Conservation (phyloP, 1,140 invertebrate genomes). For the Tetramorium simillimum region DNA sequence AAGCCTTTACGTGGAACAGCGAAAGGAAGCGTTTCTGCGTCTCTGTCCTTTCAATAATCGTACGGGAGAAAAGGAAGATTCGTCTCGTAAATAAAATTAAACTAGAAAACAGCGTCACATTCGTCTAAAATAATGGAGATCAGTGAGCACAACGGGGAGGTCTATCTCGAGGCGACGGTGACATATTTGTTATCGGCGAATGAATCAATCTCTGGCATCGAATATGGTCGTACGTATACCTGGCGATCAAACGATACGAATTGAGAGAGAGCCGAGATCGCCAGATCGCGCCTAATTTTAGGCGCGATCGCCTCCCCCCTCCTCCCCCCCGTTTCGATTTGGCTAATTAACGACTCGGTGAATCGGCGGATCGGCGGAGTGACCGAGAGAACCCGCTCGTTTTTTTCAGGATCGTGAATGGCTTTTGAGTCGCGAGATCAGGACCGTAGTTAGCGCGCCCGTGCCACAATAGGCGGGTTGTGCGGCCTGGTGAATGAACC, state of each 20-base stretch:
- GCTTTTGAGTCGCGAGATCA: slow-evolving; percentile 36
- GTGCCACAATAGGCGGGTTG: slow-evolving; percentile 77
- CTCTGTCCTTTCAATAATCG: not conserved
- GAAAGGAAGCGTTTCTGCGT: not conserved
- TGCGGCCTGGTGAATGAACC: slow-evolving; percentile 78
- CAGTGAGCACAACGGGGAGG: not conserved
- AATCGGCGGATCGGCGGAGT: slow-evolving; percentile 38
- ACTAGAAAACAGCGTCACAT: not conserved
- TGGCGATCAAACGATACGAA: not conserved
- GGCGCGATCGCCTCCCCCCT: no score
- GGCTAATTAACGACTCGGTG: slow-evolving; percentile 34
- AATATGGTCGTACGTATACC: no score
- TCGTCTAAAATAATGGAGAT: not conserved
- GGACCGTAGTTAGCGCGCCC: slow-evolving; percentile 18
- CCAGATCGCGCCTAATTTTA: slow-evolving; percentile 35
- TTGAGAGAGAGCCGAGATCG: not conserved
- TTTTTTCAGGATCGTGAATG: slow-evolving; percentile 47
- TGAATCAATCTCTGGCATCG: slow-evolving; percentile 9
- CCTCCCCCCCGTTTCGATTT: not conserved
- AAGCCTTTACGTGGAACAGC: not conserved
- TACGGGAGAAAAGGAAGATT: not conserved
- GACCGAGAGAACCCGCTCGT: slow-evolving; percentile 53
- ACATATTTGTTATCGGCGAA: not conserved
- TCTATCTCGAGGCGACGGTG: not conserved
- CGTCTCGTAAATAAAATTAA: not conserved